A percentile compares a stretch with the other conserved stretches of the same genome.
Conservation (phyloP, 2,888 invertebrate species). For the Pandemis cinnamomeana region DNA sequence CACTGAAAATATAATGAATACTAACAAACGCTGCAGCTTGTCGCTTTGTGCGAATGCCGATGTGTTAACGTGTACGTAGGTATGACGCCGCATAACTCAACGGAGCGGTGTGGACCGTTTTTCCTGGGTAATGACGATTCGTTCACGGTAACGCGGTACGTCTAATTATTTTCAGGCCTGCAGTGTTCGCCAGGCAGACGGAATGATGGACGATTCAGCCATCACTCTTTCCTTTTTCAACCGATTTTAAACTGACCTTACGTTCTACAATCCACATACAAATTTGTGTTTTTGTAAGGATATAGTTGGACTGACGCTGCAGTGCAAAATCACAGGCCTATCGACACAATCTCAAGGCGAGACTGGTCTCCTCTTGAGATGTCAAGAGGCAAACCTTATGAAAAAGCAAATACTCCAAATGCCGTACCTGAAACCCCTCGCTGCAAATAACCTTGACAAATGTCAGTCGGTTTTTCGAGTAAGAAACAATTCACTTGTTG, state of each 20-base stretch:
- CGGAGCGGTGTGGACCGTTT: slow-evolving; percentile 44
- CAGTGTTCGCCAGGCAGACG: slow-evolving; percentile 54
- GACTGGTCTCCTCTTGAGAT: slow-evolving; percentile 47
- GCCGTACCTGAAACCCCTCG: slow-evolving; percentile 71
- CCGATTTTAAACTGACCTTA: slow-evolving; percentile 42
- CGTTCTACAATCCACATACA: neutral
- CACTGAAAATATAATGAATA: neutral
- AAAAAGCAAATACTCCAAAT: slow-evolving; percentile 65
- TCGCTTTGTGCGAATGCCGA: slow-evolving; percentile 1
- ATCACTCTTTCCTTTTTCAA: slow-evolving; percentile 59
- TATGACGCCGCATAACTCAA: slow-evolving; percentile 41
- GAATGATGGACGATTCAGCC: slow-evolving; percentile 64
- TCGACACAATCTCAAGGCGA: slow-evolving; percentile 52
- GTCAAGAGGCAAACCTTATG: slow-evolving; percentile 54
- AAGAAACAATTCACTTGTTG: slow-evolving; percentile 81
- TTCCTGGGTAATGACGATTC: slow-evolving; percentile 52
- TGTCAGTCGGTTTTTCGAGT: slow-evolving; percentile 73
- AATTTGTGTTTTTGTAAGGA: neutral
- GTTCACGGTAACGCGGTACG: slow-evolving; percentile 52
- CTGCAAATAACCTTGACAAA: slow-evolving; percentile 75
- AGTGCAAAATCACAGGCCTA: slow-evolving; percentile 28
- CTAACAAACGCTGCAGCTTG: slow-evolving; percentile 10
- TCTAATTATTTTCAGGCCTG: slow-evolving; percentile 65
- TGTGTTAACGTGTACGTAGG: slow-evolving; percentile 28
- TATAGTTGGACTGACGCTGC: neutral